Percentiles rank a stretch among this genome's conserved stretches.
phyloP scores from a whole-genome alignment of 2,888 invertebrate genomes.

The Heliconius ismenius region DNA sequence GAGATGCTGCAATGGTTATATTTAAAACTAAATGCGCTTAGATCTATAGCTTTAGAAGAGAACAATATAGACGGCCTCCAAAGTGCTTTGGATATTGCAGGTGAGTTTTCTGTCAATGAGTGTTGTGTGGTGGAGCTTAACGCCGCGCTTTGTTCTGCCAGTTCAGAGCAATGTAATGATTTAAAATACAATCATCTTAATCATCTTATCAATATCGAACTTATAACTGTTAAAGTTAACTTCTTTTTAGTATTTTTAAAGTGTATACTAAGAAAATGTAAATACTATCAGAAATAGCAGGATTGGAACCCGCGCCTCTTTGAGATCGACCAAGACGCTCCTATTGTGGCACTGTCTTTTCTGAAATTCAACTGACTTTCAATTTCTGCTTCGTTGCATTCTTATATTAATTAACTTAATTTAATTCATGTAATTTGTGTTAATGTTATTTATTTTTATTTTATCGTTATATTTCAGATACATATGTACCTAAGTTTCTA shows the following conservation, averaged over 20 bases:
- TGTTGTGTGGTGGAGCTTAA: not conserved
- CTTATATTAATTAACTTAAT: too few species aligned
- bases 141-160: not conserved
- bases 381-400: too few species aligned
- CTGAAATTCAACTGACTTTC: too few species aligned
- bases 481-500: conserved; percentile 25
- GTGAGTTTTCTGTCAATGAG: conserved; percentile 46
- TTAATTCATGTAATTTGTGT: too few species aligned
- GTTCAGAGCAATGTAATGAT: not conserved
- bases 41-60: conserved; percentile 48
- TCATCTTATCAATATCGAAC: not conserved
- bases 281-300: too few species aligned
- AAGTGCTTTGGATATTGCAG: conserved; percentile 48
- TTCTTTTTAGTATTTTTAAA: too few species aligned
- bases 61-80: conserved; percentile 44
- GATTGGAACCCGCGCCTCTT: too few species aligned
- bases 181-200: not conserved
- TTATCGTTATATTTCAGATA: conserved; percentile 40
- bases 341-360: too few species aligned
- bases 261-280: too few species aligned
- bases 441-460: not conserved
- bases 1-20: conserved; percentile 57
- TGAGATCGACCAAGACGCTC: too few species aligned
- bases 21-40: conserved; percentile 53
- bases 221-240: too few species aligned